phyloP scores from a whole-genome alignment of 1,140 invertebrate species.

The Centruroides sculpturatus region DNA sequence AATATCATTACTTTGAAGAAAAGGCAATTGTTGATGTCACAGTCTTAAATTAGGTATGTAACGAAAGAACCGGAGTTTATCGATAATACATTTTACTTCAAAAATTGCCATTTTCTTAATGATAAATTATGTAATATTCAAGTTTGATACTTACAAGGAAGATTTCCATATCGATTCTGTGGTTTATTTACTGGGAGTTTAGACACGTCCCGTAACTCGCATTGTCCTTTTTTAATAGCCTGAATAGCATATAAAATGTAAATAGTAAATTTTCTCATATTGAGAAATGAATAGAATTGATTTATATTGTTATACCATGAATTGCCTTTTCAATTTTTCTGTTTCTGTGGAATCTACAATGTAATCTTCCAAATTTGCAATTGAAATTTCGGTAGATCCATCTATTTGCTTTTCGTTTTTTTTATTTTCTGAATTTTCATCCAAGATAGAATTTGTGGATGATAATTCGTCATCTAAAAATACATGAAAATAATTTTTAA shows the following conservation, averaged over 20 bases:
- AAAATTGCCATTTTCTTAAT: too few species aligned
- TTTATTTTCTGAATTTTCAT: not conserved
- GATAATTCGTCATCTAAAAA: too few species aligned
- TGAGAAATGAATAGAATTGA: too few species aligned
- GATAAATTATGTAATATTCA: too few species aligned
- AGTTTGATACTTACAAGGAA: constrained; percentile 45
- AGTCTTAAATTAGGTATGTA: too few species aligned
- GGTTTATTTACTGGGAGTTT: constrained; percentile 43
- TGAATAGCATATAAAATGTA: not conserved
- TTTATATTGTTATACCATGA: not conserved
- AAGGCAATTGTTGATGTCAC: too few species aligned
- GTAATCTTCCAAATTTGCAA: constrained; percentile 1
- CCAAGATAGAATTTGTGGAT: not conserved
- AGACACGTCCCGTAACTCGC: constrained; percentile 22
- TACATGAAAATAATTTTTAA: too few species aligned
- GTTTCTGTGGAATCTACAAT: not conserved
- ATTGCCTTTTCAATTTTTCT: constrained; percentile 6
- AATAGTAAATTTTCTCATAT: too few species aligned
- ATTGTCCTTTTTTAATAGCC: constrained; percentile 4
- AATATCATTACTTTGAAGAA: too few species aligned
- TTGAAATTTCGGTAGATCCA: not conserved
- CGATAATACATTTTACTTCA: too few species aligned
- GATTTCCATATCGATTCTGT: constrained; percentile 66
- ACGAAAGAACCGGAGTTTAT: too few species aligned
- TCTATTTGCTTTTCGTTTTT: not conserved